Evolutionary conservation across 2,797 vertebrate species (phyloP), one percentile per base, ranked within the genome.

Genomic region (Ctenopoma multispine): DNA sequence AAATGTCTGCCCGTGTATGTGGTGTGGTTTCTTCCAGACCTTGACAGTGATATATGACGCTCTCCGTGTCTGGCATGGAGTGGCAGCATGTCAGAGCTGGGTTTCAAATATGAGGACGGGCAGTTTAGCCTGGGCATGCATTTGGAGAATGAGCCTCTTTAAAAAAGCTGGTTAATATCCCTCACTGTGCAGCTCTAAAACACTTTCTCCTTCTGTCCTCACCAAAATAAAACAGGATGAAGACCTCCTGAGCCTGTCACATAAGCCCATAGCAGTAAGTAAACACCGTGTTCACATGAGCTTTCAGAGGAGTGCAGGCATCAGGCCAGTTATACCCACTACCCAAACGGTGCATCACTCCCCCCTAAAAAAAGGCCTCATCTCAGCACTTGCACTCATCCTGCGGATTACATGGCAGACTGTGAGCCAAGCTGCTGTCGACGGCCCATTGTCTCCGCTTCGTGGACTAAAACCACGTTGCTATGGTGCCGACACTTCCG

Each of bases 331-430:
- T 61, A 60, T 4, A 44, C 56, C 64, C 46, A n/a, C 47, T 5
- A 49, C 60, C 58, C 41, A 62, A 60, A 59, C 14, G 15, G 31
- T 9, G 31, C 13, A 13, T 21, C 69, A 46, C 54, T 7, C 51
- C 54, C 20, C 58, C 27, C 9, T 10, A 5, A 50, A 44, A 31
- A 41, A 72, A 57, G 75, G 50, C 53, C 79, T 67, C 18, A 66
- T 84, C 79, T 87, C 82, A 83, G 85, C 84, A 73, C 72, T 79
- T 59, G 12, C 77, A 41, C 83, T 86, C 82, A 80, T 86, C 82
- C 80, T 59, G 77, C 6, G 83, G 88, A 89, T 89, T 84, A 88
- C 75, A 61, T 47, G 17, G 75, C 48, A 29, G 69, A 72, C 80
- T 17, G 46, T n/a, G 12, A 71, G 76, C 85, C 86, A 80, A 82